Conservation (phyloP, 2,888 invertebrate species). For the Eurytoma californica region DNA sequence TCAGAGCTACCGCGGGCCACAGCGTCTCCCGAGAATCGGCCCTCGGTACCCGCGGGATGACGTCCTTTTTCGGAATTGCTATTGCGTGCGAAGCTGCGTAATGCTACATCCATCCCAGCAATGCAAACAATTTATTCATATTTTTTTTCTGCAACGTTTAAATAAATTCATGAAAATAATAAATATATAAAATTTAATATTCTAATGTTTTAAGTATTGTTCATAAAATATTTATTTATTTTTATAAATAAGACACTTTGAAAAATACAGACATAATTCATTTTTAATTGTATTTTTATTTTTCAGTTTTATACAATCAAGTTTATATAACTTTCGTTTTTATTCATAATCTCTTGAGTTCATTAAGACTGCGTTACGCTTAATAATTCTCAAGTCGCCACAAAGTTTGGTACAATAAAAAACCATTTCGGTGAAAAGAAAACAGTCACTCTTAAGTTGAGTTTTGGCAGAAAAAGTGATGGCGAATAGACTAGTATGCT, state of each 20-base stretch:
- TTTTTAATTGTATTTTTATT: slow-evolving; percentile 46
- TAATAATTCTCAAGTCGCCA: slow-evolving; percentile 32
- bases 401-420: slow-evolving; percentile 47
- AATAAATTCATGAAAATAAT: too few species aligned
- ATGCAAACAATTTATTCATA: too few species aligned
- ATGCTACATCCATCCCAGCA: too few species aligned
- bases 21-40: too few species aligned
- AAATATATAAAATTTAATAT: too few species aligned
- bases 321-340: slow-evolving; percentile 48
- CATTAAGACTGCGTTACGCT: slow-evolving; percentile 33
- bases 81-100: too few species aligned
- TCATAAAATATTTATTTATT: not conserved
- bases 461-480: slow-evolving; percentile 46
- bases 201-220: not conserved
- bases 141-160: too few species aligned
- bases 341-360: slow-evolving; percentile 41
- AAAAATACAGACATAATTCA: not conserved
- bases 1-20: too few species aligned
- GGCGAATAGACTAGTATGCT: slow-evolving; percentile 49
- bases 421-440: slow-evolving; percentile 33
- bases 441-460: slow-evolving; percentile 29
- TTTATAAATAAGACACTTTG: not conserved
- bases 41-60: too few species aligned
- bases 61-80: too few species aligned
- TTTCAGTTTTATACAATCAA: slow-evolving; percentile 48